These are phyloP conservation scores for Caerostris darwini DNA, from an alignment of 1,140 invertebrate genomes.

Conservation along the genomic window DNA sequence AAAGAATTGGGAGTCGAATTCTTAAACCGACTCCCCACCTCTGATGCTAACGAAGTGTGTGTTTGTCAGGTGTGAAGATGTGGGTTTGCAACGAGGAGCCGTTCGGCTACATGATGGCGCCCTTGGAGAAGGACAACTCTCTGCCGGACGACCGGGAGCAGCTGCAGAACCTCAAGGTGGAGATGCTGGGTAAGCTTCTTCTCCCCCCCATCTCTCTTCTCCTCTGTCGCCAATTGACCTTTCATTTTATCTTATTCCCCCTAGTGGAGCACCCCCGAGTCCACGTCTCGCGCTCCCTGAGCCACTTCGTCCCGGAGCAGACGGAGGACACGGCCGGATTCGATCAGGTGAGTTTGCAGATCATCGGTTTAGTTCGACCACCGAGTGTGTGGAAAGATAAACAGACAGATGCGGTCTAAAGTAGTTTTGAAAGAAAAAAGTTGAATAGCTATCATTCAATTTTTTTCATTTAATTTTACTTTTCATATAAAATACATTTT, in stretches of 20 bases:
- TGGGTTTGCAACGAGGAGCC: constrained; percentile 90
- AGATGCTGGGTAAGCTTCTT: constrained; percentile 85
- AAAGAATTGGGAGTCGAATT: too few relatives aligned
- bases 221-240: neutral
- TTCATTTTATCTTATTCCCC: neutral
- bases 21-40: neutral
- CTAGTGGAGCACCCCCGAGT: constrained; percentile 64
- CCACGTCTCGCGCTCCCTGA: constrained; percentile 44
- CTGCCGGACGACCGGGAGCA: constrained; percentile 87
- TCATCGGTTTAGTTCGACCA: neutral
- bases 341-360: constrained; percentile 53
- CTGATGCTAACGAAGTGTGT: neutral
- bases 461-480: too few relatives aligned
- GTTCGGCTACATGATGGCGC: constrained; percentile 92
- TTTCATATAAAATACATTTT: too few relatives aligned
- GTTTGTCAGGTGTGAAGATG: constrained; percentile 86
- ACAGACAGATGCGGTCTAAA: too few relatives aligned
- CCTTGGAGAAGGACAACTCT: constrained; percentile 88
- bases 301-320: constrained; percentile 45
- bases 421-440: too few relatives aligned
- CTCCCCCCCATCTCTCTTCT: neutral
- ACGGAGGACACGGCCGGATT: constrained; percentile 63
- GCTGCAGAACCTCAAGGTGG: constrained; percentile 89
- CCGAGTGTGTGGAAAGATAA: too few relatives aligned
- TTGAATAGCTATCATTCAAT: too few relatives aligned